These are phyloP conservation scores for Cyprinodon brontotheroides DNA, from an alignment of 2,113 vertebrate genomes.

Conservation along the genomic window DNA sequence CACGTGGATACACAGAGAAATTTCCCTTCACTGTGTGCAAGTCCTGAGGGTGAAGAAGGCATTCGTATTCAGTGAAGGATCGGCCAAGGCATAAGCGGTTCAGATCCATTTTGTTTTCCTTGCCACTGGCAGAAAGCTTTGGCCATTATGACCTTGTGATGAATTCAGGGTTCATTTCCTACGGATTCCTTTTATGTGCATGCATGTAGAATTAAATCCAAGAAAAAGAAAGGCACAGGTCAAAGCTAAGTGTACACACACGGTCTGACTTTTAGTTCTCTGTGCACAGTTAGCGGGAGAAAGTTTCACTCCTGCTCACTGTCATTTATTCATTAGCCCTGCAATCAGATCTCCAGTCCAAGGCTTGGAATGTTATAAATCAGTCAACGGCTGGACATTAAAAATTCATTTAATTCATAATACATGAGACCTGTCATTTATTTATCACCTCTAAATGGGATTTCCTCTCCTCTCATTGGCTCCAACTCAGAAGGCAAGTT, in stretches of 20 bases:
- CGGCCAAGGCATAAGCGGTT: slow-evolving; percentile 44
- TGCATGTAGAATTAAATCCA: slow-evolving; percentile 25
- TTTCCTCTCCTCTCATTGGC: slow-evolving; percentile 71
- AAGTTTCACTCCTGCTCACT: slow-evolving; percentile 85
- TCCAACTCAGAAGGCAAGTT: slow-evolving; percentile 35
- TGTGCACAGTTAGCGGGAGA: slow-evolving; percentile 76
- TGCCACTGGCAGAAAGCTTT: slow-evolving; percentile 47
- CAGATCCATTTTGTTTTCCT: slow-evolving; percentile 63
- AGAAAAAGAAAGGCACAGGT: neutral
- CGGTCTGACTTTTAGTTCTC: slow-evolving; percentile 64
- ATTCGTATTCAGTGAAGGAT: slow-evolving; percentile 63
- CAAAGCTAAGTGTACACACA: slow-evolving; percentile 1
- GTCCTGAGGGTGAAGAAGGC: slow-evolving; percentile 54
- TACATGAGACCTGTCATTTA: slow-evolving; percentile 81
- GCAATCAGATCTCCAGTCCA: slow-evolving; percentile 79
- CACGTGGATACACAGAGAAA: slow-evolving; percentile 30
- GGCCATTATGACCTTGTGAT: slow-evolving; percentile 67
- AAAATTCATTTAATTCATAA: slow-evolving; percentile 94
- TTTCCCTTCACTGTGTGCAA: slow-evolving; percentile 27
- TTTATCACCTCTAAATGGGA: slow-evolving; percentile 81
- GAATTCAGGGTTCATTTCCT: slow-evolving; percentile 58
- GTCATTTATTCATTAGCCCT: slow-evolving; percentile 92
- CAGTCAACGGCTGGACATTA: slow-evolving; percentile 83
- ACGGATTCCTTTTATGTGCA: slow-evolving; percentile 25
- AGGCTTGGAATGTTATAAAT: slow-evolving; percentile 87